These are phyloP conservation scores for Meandrusa payeni DNA, from an alignment of 2,888 invertebrate genomes.

Conservation along the genomic window DNA sequence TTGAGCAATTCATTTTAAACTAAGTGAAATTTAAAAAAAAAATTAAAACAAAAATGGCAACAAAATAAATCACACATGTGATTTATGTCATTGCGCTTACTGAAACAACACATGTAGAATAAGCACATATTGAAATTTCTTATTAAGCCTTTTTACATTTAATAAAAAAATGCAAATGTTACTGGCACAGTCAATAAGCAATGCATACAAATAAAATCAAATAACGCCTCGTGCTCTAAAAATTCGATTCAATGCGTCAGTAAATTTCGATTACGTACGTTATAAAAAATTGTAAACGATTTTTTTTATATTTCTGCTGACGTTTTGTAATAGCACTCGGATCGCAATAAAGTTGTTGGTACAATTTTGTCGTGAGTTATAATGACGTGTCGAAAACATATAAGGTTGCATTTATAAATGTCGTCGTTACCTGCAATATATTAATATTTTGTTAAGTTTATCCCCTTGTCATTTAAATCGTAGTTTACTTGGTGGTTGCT, in stretches of 20 bases:
- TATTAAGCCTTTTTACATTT: not conserved
- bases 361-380: constrained; percentile 1
- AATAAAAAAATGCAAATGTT: not conserved
- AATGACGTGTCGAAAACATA: too few relatives aligned
- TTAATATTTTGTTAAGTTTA: too few relatives aligned
- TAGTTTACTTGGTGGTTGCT: too few relatives aligned
- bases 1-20: too few relatives aligned
- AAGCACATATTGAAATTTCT: not conserved
- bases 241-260: constrained; percentile 14
- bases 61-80: too few relatives aligned
- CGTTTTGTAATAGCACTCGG: constrained; percentile 5
- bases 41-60: too few relatives aligned
- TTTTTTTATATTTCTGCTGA: constrained; percentile 10
- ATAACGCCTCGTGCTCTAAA: not conserved
- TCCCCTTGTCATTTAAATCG: too few relatives aligned
- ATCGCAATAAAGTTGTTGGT: constrained; percentile 6
- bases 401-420: too few relatives aligned
- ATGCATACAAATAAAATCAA: constrained; percentile 6
- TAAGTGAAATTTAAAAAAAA: too few relatives aligned
- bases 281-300: constrained; percentile 8
- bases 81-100: too few relatives aligned
- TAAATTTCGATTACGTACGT: constrained; percentile 15
- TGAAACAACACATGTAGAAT: too few relatives aligned
- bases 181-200: not conserved
- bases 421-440: too few relatives aligned